phyloP scores from a whole-genome alignment of 2,888 invertebrate species.

The Drosophila meridiana region DNA sequence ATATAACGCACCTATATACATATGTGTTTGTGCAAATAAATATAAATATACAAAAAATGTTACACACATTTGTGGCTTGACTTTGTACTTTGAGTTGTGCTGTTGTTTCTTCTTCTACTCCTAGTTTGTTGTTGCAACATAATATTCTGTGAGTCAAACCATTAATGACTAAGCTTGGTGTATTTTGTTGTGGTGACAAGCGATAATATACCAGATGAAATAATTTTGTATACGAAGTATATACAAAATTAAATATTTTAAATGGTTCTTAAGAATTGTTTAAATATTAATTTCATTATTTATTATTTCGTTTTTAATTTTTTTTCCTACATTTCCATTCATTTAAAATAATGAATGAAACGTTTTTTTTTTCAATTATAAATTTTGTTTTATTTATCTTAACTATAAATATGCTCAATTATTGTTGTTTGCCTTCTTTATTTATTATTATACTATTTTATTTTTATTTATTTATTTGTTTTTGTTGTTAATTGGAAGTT shows the following conservation, averaged over 20 bases:
- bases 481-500: constrained; percentile 11
- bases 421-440: not conserved
- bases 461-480: not conserved
- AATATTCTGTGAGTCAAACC: constrained; percentile 10
- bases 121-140: not conserved
- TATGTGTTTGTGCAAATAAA: not conserved
- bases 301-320: too few relatives aligned
- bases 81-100: constrained; percentile 13
- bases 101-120: not conserved
- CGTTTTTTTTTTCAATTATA: not conserved
- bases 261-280: not conserved
- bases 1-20: not conserved
- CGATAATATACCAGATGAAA: not conserved
- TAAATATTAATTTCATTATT: not conserved
- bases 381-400: not conserved
- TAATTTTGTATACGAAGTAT: not conserved
- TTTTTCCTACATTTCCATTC: not conserved
- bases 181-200: constrained; percentile 13
- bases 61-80: constrained; percentile 1
- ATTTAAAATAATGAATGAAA: not conserved
- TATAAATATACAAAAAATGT: not conserved
- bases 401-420: not conserved
- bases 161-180: constrained; percentile 31
- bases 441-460: not conserved
- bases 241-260: too few relatives aligned